Conservation (phyloP, 1,140 invertebrate genomes). For the Oscheius sp. region DNA sequence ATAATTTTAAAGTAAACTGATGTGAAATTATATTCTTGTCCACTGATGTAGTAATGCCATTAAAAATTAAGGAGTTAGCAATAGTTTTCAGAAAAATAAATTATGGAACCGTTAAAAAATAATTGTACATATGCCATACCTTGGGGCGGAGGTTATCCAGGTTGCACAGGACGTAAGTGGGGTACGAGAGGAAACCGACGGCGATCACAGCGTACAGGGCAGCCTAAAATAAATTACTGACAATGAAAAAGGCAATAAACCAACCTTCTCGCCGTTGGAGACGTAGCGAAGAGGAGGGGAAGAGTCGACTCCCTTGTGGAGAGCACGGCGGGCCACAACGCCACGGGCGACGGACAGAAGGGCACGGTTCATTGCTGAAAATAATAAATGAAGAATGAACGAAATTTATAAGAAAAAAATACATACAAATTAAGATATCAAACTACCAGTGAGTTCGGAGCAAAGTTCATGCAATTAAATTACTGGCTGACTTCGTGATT, state of each 20-base stretch:
- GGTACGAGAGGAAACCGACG: conserved; percentile 40
- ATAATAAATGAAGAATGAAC: neutral
- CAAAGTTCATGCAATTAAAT: no score
- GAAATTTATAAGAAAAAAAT: no score
- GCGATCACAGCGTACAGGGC: conserved; percentile 43
- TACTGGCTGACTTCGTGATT: no score
- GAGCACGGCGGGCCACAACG: conserved; percentile 30
- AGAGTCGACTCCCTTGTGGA: conserved; percentile 41
- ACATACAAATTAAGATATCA: no score
- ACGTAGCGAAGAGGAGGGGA: conserved; percentile 40
- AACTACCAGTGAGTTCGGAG: no score
- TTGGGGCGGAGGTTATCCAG: conserved; percentile 47
- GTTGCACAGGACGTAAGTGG: conserved; percentile 49
- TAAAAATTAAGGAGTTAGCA: no score
- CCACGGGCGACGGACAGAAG: conserved; percentile 18
- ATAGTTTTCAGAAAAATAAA: neutral
- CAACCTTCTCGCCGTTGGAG: conserved; percentile 31
- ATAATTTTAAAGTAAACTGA: no score
- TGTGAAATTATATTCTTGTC: no score
- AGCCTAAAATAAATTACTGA: conserved; percentile 27
- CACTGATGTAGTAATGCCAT: no score
- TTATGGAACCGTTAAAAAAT: neutral
- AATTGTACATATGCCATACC: neutral
- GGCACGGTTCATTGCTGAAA: conserved; percentile 17
- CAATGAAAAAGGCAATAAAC: neutral